Percentiles rank a stretch among this genome's conserved stretches.
These are phyloP conservation scores for Dicerorhinus sumatrensis DNA, from an alignment of 2,113 vertebrate genomes.

Conservation along the genomic window DNA sequence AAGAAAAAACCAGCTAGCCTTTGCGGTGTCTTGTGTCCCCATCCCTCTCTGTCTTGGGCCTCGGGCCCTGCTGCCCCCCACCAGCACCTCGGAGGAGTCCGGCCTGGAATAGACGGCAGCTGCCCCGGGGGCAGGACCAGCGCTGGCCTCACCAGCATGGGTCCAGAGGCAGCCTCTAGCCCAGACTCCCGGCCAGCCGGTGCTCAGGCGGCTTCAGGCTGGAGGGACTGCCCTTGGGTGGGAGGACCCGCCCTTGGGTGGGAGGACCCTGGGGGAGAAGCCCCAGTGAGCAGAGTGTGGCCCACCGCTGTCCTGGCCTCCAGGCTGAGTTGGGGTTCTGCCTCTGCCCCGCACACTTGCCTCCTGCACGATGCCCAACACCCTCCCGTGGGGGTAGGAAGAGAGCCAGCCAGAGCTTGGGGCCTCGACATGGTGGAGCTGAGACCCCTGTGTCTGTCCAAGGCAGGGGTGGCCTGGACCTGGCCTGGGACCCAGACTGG, in stretches of 20 bases:
- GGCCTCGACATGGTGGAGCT: fast-evolving
- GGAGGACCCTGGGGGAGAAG: neutral
- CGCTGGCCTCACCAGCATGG: neutral
- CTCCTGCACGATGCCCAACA: fast-evolving
- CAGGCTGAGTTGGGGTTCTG: neutral
- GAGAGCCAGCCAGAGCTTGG: fast-evolving
- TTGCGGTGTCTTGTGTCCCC: neutral
- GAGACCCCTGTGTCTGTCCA: neutral
- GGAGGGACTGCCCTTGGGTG: neutral
- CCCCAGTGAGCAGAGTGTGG: fast-evolving
- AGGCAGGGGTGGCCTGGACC: neutral
- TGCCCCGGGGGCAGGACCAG: too few species aligned
- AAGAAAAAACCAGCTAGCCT: slow-evolving; percentile 35
- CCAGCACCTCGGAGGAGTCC: fast-evolving
- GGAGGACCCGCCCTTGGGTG: too few species aligned
- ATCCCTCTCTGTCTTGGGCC: fast-evolving
- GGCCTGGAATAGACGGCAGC: neutral
- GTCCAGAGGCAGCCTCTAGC: neutral
- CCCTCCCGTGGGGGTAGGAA: neutral
- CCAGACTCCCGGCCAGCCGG: neutral
- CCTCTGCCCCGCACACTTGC: neutral
- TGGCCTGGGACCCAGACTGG: neutral
- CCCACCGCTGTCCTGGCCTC: fast-evolving
- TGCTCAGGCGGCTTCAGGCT: too few species aligned
- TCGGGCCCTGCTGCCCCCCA: fast-evolving